Conservation (phyloP, 2,797 vertebrate genomes). For the Tinamus major region DNA sequence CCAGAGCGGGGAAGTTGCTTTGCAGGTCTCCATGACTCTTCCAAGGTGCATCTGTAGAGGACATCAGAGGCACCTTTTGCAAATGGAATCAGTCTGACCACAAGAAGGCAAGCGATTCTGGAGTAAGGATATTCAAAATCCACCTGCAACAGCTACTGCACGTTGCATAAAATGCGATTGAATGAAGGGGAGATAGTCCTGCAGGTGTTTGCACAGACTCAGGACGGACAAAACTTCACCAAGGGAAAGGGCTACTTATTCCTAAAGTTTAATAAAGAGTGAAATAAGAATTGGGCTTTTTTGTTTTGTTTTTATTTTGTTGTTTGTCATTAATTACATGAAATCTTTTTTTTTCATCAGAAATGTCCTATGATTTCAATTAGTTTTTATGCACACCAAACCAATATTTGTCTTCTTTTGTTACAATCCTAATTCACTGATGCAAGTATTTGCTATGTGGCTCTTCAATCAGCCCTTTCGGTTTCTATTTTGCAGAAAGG, state of each 20-base stretch:
- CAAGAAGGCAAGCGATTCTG: not conserved
- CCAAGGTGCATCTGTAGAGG: rapidly evolving
- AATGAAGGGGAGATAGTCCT: not conserved
- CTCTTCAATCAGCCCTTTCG: not conserved
- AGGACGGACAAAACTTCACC: not conserved
- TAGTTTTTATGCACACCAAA: not conserved
- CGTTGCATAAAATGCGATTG: not conserved
- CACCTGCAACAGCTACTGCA: not conserved
- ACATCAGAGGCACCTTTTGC: not conserved
- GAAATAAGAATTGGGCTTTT: constrained; percentile 3
- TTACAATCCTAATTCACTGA: not conserved
- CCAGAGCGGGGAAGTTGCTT: rapidly evolving
- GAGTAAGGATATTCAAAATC: rapidly evolving
- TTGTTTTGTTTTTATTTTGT: not conserved
- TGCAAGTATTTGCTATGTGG: rapidly evolving
- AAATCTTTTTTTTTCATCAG: constrained; percentile 10
- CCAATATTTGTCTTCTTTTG: not conserved
- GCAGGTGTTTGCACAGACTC: rapidly evolving
- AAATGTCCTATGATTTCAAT: not conserved
- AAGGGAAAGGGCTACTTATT: not conserved
- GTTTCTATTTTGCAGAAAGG: not conserved
- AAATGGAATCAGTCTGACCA: not conserved
- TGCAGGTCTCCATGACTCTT: not conserved
- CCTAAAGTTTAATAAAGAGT: not conserved
- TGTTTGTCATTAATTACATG: not conserved